Evolutionary conservation across 1,140 invertebrate species (phyloP).

Genomic region (Maconellicoccus hirsutus): DNA sequence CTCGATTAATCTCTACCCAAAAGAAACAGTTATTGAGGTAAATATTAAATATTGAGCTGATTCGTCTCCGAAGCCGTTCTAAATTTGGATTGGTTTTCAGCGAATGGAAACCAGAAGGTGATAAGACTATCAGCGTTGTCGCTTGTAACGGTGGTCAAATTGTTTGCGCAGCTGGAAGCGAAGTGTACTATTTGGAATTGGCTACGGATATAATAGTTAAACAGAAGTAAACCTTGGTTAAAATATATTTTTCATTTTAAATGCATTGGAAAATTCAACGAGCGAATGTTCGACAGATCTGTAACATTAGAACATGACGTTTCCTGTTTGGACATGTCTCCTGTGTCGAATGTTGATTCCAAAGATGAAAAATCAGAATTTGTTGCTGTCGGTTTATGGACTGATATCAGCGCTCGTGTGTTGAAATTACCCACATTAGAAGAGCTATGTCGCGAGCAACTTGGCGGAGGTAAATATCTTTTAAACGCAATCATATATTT

Average conservation of each 20-base stretch:
- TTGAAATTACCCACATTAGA: conserved; percentile 64
- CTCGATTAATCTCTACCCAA: conserved; percentile 52
- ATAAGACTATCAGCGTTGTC: conserved; percentile 73
- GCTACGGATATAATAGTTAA: conserved; percentile 49
- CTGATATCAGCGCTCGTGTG: conserved; percentile 85
- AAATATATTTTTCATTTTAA: conserved; percentile 23
- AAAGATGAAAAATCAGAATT: conserved; percentile 50
- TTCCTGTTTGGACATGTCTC: conserved; percentile 89
- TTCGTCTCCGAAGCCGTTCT: not conserved
- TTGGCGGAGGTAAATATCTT: conserved; percentile 57
- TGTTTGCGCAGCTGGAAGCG: conserved; percentile 76
- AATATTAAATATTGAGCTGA: not conserved
- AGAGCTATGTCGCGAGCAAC: conserved; percentile 68
- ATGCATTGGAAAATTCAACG: too few species aligned
- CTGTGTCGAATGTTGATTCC: conserved; percentile 44
- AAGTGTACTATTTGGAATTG: conserved; percentile 81
- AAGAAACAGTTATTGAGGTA: conserved; percentile 49
- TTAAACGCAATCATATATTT: not conserved
- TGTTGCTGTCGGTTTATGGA: conserved; percentile 92
- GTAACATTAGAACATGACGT: conserved; percentile 80
- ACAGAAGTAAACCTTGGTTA: conserved; percentile 47
- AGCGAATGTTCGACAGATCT: conserved; percentile 37
- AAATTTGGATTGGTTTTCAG: conserved; percentile 33
- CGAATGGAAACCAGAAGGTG: conserved; percentile 64
- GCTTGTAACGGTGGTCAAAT: conserved; percentile 73